These are phyloP conservation scores for Castor canadensis DNA, from an alignment of 2,113 vertebrate species.

Conservation along the genomic window DNA sequence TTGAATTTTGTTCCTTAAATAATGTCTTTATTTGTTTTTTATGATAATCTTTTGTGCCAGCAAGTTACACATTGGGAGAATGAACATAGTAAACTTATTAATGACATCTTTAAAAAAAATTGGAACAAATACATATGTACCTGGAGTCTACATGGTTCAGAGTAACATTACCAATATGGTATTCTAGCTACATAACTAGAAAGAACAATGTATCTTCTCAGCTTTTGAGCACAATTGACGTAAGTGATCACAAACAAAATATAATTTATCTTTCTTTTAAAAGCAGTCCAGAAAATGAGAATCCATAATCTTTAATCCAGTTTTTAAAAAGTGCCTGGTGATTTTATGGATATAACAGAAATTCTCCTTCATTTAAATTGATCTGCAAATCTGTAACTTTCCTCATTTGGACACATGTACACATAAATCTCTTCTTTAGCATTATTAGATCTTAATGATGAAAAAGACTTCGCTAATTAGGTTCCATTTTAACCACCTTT, in stretches of 20 bases:
- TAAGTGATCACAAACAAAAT: slow-evolving; percentile 41
- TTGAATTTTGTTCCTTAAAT: slow-evolving; percentile 49
- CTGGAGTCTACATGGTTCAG: slow-evolving; percentile 11
- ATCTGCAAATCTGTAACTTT: slow-evolving; percentile 33
- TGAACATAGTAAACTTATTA: slow-evolving; percentile 59
- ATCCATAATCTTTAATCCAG: slow-evolving; percentile 29
- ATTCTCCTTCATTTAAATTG: slow-evolving; percentile 29
- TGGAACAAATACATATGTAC: neutral
- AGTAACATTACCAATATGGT: neutral
- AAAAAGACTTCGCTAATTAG: slow-evolving; percentile 23
- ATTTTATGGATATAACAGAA: slow-evolving; percentile 40
- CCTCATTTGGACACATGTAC: neutral
- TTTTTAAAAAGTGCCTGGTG: slow-evolving; percentile 47
- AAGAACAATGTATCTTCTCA: slow-evolving; percentile 10
- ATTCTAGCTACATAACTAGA: slow-evolving; percentile 33
- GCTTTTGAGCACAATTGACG: neutral
- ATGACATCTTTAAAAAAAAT: slow-evolving; percentile 43
- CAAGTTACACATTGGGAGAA: slow-evolving; percentile 57
- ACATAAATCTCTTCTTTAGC: neutral
- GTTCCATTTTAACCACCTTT: neutral
- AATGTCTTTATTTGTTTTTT: slow-evolving; percentile 59
- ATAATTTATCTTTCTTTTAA: slow-evolving; percentile 49
- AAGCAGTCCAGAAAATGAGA: slow-evolving; percentile 47
- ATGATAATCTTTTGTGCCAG: slow-evolving; percentile 74
- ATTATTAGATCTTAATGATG: neutral